Conservation (phyloP, 2,113 vertebrate species). For the Suncus etruscus region DNA sequence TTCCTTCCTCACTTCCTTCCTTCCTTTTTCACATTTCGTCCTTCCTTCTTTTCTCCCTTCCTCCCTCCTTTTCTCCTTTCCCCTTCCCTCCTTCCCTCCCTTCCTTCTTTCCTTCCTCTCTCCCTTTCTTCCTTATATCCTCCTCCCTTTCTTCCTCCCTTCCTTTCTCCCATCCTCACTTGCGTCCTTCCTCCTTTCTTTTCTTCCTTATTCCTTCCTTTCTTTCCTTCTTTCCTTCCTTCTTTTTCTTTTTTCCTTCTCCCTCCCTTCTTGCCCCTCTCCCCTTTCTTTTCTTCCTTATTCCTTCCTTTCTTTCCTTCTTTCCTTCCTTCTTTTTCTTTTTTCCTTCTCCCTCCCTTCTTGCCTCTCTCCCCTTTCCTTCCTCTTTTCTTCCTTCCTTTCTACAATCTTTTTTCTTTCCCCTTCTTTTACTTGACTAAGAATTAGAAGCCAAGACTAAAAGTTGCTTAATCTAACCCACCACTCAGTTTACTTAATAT, state of each 20-base stretch:
- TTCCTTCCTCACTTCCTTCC: neutral
- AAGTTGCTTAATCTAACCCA: slow-evolving; percentile 74
- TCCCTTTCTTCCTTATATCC: neutral
- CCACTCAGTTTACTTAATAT: slow-evolving; percentile 62
- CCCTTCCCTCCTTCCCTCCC: neutral
- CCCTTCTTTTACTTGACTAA: neutral
- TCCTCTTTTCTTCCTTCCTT: neutral
- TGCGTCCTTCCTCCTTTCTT: too few relatives aligned
- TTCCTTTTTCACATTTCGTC: fast-evolving
- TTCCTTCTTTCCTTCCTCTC: neutral
- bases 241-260: too few relatives aligned
- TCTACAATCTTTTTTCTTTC: neutral
- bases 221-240: neutral
- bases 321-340: too few relatives aligned
- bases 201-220: neutral
- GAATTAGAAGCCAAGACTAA: slow-evolving; percentile 69
- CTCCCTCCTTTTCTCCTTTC: too few relatives aligned
- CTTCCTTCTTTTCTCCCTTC: too few relatives aligned
- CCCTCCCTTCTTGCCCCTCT: neutral
- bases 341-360: neutral
- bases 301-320: too few relatives aligned
- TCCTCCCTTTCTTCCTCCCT: too few relatives aligned
- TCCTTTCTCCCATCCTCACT: too few relatives aligned
- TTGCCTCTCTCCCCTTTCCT: too few relatives aligned
- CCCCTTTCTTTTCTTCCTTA: neutral